phyloP scores from a whole-genome alignment of 2,113 vertebrate genomes.

The Syngnathus scovelli region DNA sequence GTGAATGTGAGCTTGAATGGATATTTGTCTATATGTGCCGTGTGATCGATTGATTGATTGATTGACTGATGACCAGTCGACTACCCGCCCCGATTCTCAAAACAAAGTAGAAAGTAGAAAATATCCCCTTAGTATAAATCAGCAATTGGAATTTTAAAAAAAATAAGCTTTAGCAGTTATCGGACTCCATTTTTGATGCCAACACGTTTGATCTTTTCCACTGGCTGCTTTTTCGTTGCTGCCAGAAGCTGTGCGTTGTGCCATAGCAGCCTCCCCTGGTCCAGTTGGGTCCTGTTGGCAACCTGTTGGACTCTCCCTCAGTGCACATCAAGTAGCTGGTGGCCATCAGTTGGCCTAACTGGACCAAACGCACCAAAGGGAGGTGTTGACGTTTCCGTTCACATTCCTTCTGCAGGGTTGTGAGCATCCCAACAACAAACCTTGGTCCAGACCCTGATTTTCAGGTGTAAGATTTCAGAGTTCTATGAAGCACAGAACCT shows the following conservation, averaged over 20 bases:
- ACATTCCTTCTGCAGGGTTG: slow-evolving; percentile 26
- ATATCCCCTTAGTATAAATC: background rate
- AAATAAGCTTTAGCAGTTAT: background rate
- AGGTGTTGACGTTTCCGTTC: slow-evolving; percentile 17
- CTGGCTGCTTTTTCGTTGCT: slow-evolving; percentile 53
- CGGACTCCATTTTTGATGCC: slow-evolving; percentile 16
- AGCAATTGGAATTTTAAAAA: background rate
- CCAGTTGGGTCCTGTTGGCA: background rate
- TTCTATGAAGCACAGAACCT: slow-evolving; percentile 39
- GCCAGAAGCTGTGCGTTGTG: slow-evolving; percentile 43
- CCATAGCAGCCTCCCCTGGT: slow-evolving; percentile 33
- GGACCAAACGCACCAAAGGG: background rate
- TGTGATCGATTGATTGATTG: background rate
- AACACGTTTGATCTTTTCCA: slow-evolving; percentile 33
- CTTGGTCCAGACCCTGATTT: slow-evolving; percentile 46
- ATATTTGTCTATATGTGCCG: background rate
- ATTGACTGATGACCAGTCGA: too few relatives aligned
- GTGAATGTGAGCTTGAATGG: background rate
- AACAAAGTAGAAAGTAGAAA: too few relatives aligned
- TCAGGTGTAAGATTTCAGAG: slow-evolving; percentile 34
- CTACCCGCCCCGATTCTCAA: too few relatives aligned
- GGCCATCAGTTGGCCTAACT: background rate
- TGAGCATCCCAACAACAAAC: slow-evolving; percentile 18
- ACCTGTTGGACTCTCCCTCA: background rate
- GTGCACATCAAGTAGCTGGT: background rate